Conservation (phyloP, 2,113 vertebrate species). For the Dasypus novemcinctus region DNA sequence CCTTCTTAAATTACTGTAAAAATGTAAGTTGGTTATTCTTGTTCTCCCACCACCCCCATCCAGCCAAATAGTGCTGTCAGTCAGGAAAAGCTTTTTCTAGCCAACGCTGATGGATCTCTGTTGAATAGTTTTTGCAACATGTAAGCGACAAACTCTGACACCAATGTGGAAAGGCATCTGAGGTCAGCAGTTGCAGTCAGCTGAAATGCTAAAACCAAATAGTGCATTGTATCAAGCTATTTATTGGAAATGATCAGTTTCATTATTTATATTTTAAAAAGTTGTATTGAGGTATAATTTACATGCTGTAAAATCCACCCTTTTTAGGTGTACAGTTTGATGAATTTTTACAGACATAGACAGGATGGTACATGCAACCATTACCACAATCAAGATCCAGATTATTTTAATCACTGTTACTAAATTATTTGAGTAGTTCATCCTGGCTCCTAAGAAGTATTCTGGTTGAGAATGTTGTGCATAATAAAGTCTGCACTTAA, state of each 20-base stretch:
- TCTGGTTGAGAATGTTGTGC: not conserved
- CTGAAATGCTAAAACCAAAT: constrained; percentile 1
- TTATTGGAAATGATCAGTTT: not conserved
- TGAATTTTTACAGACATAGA: not conserved
- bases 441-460: not conserved
- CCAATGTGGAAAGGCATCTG: not conserved
- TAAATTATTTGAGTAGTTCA: constrained; percentile 11
- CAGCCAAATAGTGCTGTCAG: constrained; percentile 2
- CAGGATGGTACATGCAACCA: not conserved
- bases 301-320: too few relatives aligned
- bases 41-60: not conserved
- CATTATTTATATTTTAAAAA: not conserved
- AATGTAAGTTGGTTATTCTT: not conserved
- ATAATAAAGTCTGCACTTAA: not conserved
- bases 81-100: not conserved
- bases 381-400: not conserved
- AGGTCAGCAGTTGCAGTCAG: not conserved
- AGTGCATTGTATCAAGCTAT: not conserved
- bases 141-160: not conserved
- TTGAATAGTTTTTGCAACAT: not conserved
- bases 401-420: not conserved
- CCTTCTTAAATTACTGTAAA: not conserved
- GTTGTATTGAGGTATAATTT: not conserved
- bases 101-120: not conserved
- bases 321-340: too few relatives aligned